Evolutionary conservation across 2,113 vertebrate genomes (phyloP).

Genomic region (Brevimyrus niger): DNA sequence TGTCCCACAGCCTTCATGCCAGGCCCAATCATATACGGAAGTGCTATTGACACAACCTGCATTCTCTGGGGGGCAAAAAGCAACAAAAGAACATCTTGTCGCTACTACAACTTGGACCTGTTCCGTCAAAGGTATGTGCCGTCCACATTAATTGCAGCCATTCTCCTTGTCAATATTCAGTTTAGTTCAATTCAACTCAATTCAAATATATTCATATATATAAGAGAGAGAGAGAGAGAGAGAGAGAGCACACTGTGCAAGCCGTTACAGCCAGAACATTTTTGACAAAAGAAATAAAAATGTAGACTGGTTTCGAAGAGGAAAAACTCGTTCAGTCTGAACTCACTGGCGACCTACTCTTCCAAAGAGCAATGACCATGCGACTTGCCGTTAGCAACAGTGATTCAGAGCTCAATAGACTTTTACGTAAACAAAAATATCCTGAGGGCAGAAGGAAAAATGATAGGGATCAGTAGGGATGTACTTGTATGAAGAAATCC

Average conservation of each 20-base stretch:
- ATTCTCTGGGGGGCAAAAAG: slow-evolving; percentile 75
- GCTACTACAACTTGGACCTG: slow-evolving; percentile 73
- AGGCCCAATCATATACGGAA: slow-evolving; percentile 78
- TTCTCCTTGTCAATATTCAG: background rate
- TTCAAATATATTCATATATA: background rate
- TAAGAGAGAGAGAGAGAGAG: too few species aligned
- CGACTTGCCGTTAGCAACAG: background rate
- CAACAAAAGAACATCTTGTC: slow-evolving; percentile 63
- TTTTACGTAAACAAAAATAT: too few species aligned
- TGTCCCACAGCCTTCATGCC: slow-evolving; percentile 77
- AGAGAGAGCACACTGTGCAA: background rate
- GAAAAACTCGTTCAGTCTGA: background rate
- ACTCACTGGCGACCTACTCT: background rate
- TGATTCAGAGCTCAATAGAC: background rate
- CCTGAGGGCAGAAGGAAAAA: too few species aligned
- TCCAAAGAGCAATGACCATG: background rate
- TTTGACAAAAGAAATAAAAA: background rate
- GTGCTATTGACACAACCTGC: slow-evolving; percentile 79
- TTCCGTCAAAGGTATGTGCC: slow-evolving; percentile 70
- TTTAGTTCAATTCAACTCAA: background rate
- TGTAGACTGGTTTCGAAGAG: background rate
- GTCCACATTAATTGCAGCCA: too few species aligned
- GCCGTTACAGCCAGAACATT: background rate
- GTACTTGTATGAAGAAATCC: background rate
- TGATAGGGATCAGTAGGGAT: background rate